Base-by-base conservation (phyloP, 1,140 invertebrate genomes). In the Lanistes nyassanus region DNA sequence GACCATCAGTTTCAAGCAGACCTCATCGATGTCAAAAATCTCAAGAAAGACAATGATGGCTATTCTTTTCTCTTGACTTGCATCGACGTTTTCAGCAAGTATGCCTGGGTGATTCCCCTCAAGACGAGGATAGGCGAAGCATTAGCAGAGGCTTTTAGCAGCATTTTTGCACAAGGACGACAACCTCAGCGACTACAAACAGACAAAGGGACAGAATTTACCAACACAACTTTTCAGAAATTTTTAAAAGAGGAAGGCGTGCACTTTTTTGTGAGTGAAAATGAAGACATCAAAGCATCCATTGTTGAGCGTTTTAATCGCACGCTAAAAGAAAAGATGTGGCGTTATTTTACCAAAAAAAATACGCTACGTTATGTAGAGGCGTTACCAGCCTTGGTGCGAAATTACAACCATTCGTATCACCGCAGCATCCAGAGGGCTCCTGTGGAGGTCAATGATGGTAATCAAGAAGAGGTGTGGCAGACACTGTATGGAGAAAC, bases 21-120 rank as follows among this genome's bases (percentile, higher is more conserved):
- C 80, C 80, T 90, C 36, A 73, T 80, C 5, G 84, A 86, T 78
- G 74, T 90, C 65, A 21, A 82, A 42, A 72, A 69, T 36, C 68
- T 89, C 81, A 76, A 78, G 34, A 77, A 77, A 76, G 34, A 81
- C 55, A 91, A 91, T 84, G 81, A 84, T 58, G 83, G 84, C 37
- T 88, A 81, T 80, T 87, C 86, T 74, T 91, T 89, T 78, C 81
- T 91, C 39, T 77, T 91, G 68, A 87, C 84, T 34, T 83, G 90
- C 7, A 91, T 91, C 73, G 88, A 91, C 81, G 77, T 80, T 36
- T 90, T 90, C 81, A 86, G 84, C 67, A 91, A 90, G 84, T 89
- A 83, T 81, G 87, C 88, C 31, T 91, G 86, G 86, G 85, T 85
- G n/a, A 56, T 86, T 36, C 86, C 89, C 9, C 26, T 91, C 39